These are phyloP conservation scores for Adelosebastes latens DNA, from an alignment of 2,797 vertebrate species.

Conservation along the genomic window DNA sequence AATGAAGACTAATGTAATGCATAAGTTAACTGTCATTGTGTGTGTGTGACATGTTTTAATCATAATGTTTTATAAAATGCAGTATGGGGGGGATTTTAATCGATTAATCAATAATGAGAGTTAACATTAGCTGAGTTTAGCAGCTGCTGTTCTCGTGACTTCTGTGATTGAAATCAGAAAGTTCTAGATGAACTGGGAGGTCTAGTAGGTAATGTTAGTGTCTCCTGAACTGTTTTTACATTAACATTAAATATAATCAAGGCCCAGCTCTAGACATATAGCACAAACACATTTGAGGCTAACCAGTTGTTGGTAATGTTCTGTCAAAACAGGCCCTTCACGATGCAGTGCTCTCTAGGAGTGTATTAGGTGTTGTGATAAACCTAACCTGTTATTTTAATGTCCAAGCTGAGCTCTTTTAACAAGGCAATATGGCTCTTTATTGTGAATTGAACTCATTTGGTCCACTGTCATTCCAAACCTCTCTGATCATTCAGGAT, in stretches of 20 bases:
- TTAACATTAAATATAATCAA: no score
- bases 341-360: background rate
- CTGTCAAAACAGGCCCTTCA: background rate
- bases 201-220: no score
- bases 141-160: slow-evolving; percentile 13
- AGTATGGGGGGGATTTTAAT: background rate
- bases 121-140: background rate
- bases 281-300: no score
- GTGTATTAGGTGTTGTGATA: background rate
- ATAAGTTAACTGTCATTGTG: slow-evolving; percentile 10
- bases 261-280: no score
- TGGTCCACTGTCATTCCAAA: no score
- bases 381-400: background rate
- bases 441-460: no score
- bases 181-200: slow-evolving; percentile 45
- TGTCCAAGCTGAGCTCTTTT: background rate
- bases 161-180: slow-evolving; percentile 46
- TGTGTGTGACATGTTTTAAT: background rate
- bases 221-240: no score
- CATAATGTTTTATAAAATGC: background rate
- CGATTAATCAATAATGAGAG: background rate
- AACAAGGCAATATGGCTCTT: background rate
- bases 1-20: background rate
- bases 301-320: background rate
- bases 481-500: no score